Evolutionary conservation across 2,797 vertebrate genomes (phyloP), one percentile per base, ranked within the genome.

Genomic region (Sebastes reedi): DNA sequence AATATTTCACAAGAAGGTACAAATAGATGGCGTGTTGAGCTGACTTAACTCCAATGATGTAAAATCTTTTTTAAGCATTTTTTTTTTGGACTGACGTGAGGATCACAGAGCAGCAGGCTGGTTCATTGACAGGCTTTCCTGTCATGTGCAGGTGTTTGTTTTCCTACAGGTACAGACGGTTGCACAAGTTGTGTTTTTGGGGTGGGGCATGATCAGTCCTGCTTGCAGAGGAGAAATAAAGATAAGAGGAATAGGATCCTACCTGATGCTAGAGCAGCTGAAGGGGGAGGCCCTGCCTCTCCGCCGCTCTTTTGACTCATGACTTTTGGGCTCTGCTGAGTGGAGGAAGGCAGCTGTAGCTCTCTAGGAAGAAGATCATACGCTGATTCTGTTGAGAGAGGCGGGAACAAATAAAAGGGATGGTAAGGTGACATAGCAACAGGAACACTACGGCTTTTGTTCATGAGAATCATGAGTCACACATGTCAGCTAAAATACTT

Each of bases 271-370:
- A 97, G 93, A 88, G 97, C 95, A 91, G 96, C 96, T 84, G 97
- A 95, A 92, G 96, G 96, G 88, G 97, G 97, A 94, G 97, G 97
- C 72, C 97, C 97, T 39, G 97, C 97, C 96, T 98, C 98, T 82
- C 98, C 98, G 64, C 97, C 98, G 2, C 98, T 99, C 88, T 97
- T 98, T 96, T 99, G 98, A 96, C 98, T 99, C 98, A 99, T 99
- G 95, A 96, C 95, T 94, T 96, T 95, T 93, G 94, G 94, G 84
- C 93, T 96, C 91, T 95, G 96, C 90, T 97, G 97, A 94, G 93
- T 95, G 91, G 95, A 96, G 91, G 95, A 95, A 89, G 97, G 96
- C 92, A 98, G 96, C 95, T 97, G 98, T 94, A 99, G 95, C 96
- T 98, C 97, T 96, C 96, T 97, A 87, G 97, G 97, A 93, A 99